Evolutionary conservation across 2,113 vertebrate species (phyloP), one percentile per base, ranked within the genome.

Genomic region (Poeciliopsis prolifica): DNA sequence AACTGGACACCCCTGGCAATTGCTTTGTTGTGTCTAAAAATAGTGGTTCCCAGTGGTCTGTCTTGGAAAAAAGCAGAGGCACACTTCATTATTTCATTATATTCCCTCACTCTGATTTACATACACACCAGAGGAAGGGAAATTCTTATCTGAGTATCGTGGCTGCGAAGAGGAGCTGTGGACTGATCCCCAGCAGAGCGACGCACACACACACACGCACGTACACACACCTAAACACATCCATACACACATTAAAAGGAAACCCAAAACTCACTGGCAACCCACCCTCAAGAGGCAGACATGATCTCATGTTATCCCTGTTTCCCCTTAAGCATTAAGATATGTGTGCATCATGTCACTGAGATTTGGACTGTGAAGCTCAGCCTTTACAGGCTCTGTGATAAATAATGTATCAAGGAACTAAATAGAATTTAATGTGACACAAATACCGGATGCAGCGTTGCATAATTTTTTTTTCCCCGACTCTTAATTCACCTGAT

Each of bases 1-100:
- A 83, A 89, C 80, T 87, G 89, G 89, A 91, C 89, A 92, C 85
- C 90, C 80, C 88, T 82, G 83, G 89, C 87, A 86, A 91, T 93
- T 76, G 80, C 88, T 91, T 93, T 92, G 89, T 90, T 90, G 85
- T 88, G 81, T 88, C 92, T 93, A 91, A 92, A 92, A 92, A 92
- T 90, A 92, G 82, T 62, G 65, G 12, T 65, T 89, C 91, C 89
- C 91, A 84, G 40, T 8, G 75, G 87, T 79, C 81, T 74, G 64
- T 80, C 70, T 80, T 71, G 44, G 63, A 81, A 79, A 81, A 67
- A 72, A 79, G 67, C 68, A 79, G 54, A 83, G 69, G 33, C 74
- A 81, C 65, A 77, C 68, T 91, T 91, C 65, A 86, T 88, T 90
- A 86, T 90, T 91, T 91, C 79, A 89, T 90, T 92, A 85, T 76